Evolutionary conservation across 2,888 invertebrate genomes (phyloP), one percentile per base, ranked within the genome.

Genomic region (Erpobdella octoculata): DNA sequence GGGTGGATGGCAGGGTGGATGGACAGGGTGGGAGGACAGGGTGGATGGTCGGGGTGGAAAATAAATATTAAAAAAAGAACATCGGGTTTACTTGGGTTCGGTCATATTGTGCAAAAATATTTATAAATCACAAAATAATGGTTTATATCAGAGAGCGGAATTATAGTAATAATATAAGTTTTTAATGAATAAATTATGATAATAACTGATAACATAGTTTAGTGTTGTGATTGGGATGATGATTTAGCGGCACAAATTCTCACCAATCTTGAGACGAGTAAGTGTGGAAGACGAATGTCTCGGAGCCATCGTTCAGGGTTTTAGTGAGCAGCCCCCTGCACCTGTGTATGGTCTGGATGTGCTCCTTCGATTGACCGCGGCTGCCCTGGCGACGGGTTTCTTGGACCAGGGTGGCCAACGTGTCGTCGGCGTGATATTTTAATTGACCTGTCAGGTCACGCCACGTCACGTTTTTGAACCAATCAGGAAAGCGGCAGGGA

Each of bases 401-500:
- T 62, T 62, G 33, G n/a, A 62, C 25, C 28, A 62, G 35, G n/a
- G 33, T 33, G 62, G 31, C 35, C 62, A 33, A 31, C 31, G 62
- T 33, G 18, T 48, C 53, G 53, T 33, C 33, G n/a, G 31, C 36
- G n/a, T 35, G 36, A 15, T 58, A 35, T 18, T 53, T 46, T 21
- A 67, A 61, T 33, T 53, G 69, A 6, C 72, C 70, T 33, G 65
- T 38, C 33, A 72, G 21, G 59, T 73, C 73, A 21, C 72, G 69
- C 73, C 73, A 73, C 33, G 61, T 48, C 46, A 70, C 41, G 21
- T 48, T 61, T 35, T 35, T 73, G 53, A 73, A 28, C 73, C 73
- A 73, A 48, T 69, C 70, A 37, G 73, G 73, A 38, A 70, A 73
- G 25, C 46, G 46, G 38, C 73, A 73, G 38, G 65, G 35, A n/a